Conservation (phyloP, 2,113 vertebrate genomes). For the Ceyx cyanopectus region DNA sequence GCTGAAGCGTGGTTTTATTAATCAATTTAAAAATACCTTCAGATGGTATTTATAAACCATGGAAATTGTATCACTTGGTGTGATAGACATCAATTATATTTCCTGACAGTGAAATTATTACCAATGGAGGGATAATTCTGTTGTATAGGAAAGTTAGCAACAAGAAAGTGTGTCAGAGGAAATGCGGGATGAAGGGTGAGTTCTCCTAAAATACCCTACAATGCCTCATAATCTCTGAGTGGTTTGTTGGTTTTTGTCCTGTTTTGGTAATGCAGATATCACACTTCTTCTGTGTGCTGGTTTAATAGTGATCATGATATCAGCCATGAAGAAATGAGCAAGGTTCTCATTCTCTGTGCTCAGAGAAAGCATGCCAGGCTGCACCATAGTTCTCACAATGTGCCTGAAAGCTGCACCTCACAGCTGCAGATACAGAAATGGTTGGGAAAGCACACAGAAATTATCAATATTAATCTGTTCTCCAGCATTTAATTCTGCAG, state of each 20-base stretch:
- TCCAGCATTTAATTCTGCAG: background rate
- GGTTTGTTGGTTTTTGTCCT: background rate
- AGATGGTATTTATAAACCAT: background rate
- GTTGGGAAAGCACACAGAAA: background rate
- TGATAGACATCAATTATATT: background rate
- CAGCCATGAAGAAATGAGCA: background rate
- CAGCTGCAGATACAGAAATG: background rate
- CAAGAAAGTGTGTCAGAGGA: background rate
- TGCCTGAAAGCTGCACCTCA: background rate
- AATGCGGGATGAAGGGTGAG: background rate
- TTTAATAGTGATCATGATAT: background rate
- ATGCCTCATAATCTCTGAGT: background rate
- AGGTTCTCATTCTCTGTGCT: background rate
- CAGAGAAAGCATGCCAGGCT: background rate
- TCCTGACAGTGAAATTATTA: background rate
- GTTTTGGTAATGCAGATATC: background rate
- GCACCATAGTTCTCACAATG: background rate
- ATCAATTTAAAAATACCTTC: background rate
- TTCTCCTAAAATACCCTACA: background rate
- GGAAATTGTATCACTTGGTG: background rate
- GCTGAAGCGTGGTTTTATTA: background rate
- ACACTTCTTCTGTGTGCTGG: background rate
- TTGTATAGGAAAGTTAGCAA: background rate
- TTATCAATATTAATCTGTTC: background rate
- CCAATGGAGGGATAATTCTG: background rate